Conservation (phyloP, 30 jellyfish, hydroid and myxozoan species). For the Euphysa ruthae region DNA sequence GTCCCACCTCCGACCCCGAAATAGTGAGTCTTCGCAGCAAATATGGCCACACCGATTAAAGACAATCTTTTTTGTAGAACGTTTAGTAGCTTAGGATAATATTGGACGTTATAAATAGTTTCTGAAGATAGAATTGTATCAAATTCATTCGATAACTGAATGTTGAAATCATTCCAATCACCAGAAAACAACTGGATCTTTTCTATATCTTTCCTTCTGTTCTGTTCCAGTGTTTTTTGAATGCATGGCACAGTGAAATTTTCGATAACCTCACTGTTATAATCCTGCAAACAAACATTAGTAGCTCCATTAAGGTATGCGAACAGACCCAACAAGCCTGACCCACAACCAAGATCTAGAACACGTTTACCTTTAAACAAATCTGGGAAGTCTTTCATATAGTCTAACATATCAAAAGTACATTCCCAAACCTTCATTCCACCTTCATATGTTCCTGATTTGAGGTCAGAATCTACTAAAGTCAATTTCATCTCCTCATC, state of each 20-base stretch:
- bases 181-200: constrained; percentile 54
- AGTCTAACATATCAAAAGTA: constrained; percentile 57
- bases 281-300: constrained; percentile 74
- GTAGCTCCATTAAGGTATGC: constrained; percentile 46
- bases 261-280: constrained; percentile 80
- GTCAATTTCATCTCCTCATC: not conserved
- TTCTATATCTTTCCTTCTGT: not conserved
- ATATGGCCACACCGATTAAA: constrained; percentile 51
- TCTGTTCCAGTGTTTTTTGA: not conserved
- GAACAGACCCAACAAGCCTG: constrained; percentile 63
- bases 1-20: constrained; percentile 99
- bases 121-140: constrained; percentile 81
- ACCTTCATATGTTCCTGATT: constrained; percentile 88
- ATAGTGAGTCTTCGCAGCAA: constrained; percentile 83
- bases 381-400: constrained; percentile 7
- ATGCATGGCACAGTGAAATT: constrained; percentile 62
- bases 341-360: constrained; percentile 93
- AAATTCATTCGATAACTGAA: constrained; percentile 13
- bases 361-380: constrained; percentile 9
- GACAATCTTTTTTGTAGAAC: constrained; percentile 31
- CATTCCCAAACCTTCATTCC: constrained; percentile 97
- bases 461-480: constrained; percentile 46
- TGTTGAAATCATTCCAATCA: constrained; percentile 50
- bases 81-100: constrained; percentile 43
- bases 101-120: constrained; percentile 60